Conservation (phyloP, 1,140 invertebrate species). For the Archivesica marissinica region DNA sequence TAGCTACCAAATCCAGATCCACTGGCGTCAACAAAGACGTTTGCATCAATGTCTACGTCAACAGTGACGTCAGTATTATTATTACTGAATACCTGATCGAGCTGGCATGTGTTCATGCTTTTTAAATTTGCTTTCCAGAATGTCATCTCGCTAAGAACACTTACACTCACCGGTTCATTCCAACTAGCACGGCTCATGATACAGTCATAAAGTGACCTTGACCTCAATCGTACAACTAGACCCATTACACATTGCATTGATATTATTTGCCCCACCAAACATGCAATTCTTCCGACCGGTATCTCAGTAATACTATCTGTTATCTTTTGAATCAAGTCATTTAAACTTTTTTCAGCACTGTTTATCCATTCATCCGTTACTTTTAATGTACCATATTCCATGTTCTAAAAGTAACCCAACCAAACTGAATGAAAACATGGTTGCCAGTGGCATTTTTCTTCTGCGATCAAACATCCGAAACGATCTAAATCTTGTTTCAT, state of each 20-base stretch:
- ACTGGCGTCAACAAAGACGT: constrained; percentile 8
- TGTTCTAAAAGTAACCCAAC: neutral
- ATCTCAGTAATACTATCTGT: neutral
- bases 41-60: neutral
- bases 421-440: neutral
- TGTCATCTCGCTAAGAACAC: neutral
- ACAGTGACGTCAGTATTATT: neutral
- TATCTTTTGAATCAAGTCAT: neutral
- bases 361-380: neutral
- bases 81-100: too few species aligned
- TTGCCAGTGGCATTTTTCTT: neutral
- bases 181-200: neutral
- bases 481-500: neutral
- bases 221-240: neutral
- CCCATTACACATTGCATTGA: neutral
- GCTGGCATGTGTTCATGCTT: neutral
- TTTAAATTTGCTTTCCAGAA: neutral
- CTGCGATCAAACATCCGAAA: constrained; percentile 27
- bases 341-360: neutral
- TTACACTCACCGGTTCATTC: neutral
- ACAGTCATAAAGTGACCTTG: neutral
- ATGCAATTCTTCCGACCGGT: neutral
- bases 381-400: neutral
- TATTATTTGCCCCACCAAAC: neutral
- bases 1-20: neutral